Evolutionary conservation across 2,888 invertebrate species (phyloP).

Genomic region (Eilema depressum): DNA sequence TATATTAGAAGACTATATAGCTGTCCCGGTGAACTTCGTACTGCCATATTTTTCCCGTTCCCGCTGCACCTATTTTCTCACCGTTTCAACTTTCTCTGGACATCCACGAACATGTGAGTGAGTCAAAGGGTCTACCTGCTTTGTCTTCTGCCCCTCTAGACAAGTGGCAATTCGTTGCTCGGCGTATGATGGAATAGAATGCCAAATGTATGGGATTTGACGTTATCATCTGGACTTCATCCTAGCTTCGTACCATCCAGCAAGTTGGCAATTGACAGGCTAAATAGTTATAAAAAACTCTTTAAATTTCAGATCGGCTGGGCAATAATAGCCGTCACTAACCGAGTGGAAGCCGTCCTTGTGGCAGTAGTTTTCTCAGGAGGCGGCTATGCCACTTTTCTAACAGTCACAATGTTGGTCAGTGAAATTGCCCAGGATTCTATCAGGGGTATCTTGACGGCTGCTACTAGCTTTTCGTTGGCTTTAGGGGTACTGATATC

Average conservation of each 20-base stretch:
- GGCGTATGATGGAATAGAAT: neutral
- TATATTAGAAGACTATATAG: no score
- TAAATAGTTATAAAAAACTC: neutral
- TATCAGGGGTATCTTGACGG: conserved; percentile 57
- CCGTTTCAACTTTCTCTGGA: no score
- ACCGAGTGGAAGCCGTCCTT: conserved; percentile 1
- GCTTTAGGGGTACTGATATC: conserved; percentile 7
- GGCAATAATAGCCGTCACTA: neutral
- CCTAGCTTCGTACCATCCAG: no score
- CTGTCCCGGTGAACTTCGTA: no score
- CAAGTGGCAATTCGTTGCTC: no score
- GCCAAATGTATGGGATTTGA: no score
- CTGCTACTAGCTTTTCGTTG: neutral
- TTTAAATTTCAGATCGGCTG: conserved; percentile 2
- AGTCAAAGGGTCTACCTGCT: no score
- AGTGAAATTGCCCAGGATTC: conserved; percentile 59
- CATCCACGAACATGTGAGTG: no score
- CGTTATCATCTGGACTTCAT: no score
- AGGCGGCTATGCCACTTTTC: neutral
- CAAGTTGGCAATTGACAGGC: neutral
- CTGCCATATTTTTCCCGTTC: no score
- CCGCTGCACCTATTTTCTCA: no score
- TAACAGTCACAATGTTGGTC: conserved; percentile 23
- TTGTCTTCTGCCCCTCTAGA: no score
- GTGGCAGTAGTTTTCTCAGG: neutral